Evolutionary conservation across 2,888 invertebrate genomes (phyloP).

Genomic region (Tortricodes alternella): DNA sequence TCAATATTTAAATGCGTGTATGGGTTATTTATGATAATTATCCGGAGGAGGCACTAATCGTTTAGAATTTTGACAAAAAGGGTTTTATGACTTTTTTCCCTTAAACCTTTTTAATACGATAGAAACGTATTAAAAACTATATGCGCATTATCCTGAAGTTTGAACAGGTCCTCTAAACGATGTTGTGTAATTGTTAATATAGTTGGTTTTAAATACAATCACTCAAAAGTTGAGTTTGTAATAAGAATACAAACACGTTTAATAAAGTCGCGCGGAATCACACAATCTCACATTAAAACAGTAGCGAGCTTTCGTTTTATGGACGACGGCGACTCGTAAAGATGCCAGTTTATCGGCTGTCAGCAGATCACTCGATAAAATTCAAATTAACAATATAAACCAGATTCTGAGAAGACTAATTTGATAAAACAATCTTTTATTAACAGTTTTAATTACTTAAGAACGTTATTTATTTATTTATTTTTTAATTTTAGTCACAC

Average conservation of each 20-base stretch:
- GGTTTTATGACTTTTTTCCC: not conserved
- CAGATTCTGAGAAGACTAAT: slow-evolving; percentile 26
- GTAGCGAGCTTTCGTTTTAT: slow-evolving; percentile 50
- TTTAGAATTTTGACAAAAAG: slow-evolving; percentile 1
- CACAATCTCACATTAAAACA: slow-evolving; percentile 41
- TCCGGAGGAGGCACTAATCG: slow-evolving; percentile 3
- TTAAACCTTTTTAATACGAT: not conserved
- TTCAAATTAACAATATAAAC: slow-evolving; percentile 29
- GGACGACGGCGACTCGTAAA: slow-evolving; percentile 43
- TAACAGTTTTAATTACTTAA: slow-evolving; percentile 13
- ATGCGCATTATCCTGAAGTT: no score
- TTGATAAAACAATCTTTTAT: slow-evolving; percentile 35
- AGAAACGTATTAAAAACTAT: no score
- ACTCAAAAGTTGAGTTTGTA: no score
- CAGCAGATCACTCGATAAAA: slow-evolving; percentile 27
- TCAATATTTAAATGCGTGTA: slow-evolving; percentile 14
- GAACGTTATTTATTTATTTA: not conserved
- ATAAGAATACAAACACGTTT: not conserved
- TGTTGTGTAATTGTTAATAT: no score
- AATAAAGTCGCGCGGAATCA: slow-evolving; percentile 26
- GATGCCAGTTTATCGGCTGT: slow-evolving; percentile 20
- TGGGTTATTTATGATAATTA: not conserved
- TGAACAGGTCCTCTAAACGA: no score
- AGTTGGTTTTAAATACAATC: no score
- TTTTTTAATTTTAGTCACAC: slow-evolving; percentile 5